Evolutionary conservation across 1,140 invertebrate genomes (phyloP).

Genomic region (Heliconius nattereri): DNA sequence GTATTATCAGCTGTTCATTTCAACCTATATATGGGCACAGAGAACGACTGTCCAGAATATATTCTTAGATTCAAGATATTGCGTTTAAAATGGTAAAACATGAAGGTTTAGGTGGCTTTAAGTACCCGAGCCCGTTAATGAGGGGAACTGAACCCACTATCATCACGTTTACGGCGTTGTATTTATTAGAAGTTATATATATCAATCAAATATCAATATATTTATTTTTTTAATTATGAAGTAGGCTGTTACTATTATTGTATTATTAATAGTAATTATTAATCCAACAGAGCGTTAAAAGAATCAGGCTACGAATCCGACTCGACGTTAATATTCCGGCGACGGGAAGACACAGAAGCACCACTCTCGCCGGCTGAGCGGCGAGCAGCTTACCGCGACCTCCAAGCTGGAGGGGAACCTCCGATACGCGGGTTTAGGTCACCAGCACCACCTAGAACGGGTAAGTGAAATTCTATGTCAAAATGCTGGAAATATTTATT

Average conservation of each 20-base stretch:
- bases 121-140: no score
- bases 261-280: not conserved
- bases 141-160: no score
- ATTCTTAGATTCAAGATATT: no score
- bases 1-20: slow-evolving; percentile 57
- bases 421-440: slow-evolving; percentile 93
- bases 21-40: no score
- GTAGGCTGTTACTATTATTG: not conserved
- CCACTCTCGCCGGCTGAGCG: slow-evolving; percentile 90
- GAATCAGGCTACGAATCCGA: slow-evolving; percentile 95
- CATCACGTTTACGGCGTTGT: no score
- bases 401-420: slow-evolving; percentile 94
- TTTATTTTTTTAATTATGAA: not conserved
- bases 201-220: not conserved
- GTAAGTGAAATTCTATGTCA: slow-evolving; percentile 36
- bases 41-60: no score
- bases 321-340: slow-evolving; percentile 91
- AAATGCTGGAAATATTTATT: not conserved
- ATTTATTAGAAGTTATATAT: no score
- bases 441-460: slow-evolving; percentile 85
- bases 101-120: no score
- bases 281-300: slow-evolving; percentile 86
- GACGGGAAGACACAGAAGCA: slow-evolving; percentile 84
- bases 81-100: no score
- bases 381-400: slow-evolving; percentile 90